Evolutionary conservation across 2,888 invertebrate genomes (phyloP), one percentile per base, ranked within the genome.

Genomic region (Cephus rjabovi): DNA sequence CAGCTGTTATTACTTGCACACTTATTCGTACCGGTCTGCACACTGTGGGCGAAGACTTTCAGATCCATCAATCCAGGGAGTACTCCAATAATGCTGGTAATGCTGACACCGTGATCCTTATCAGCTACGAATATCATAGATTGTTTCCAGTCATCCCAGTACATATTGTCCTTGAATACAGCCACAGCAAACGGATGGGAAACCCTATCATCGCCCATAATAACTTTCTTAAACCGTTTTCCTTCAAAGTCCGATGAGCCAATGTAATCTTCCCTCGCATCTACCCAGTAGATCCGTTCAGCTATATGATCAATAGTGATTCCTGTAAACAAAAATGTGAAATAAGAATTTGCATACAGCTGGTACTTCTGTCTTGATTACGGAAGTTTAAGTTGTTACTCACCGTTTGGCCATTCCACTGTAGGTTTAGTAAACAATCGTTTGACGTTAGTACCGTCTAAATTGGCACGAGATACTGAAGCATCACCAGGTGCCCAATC

Each of bases 101-200:
- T 93, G 37, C 94, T 94, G 3, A 93, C 92, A 0, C 96, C 96
- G 75, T 94, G 94, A 87, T 96, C 95, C 89, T 97, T 97, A 86
- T 97, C 96, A 0, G 96, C 96, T 9, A 95, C 93, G 87, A 96
- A 96, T 77, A 97, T 95, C 35, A 95, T 94, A 79, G 95, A 95
- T 75, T 94, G 94, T 85, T 95, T 95, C 97, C 97, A 97, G 89
- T 98, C 98, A 87, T 97, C 96, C 97, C 97, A 98, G 87, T 96
- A 97, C 93, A 98, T 94, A 84, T 94, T 94, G 86, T 96, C 95
- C 91, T 98, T 98, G 87, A 96, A 95, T 0, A 98, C 95, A 0
- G 96, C 96, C 0, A 98, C 95, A 0, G 97, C 96, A 88, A 97
- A 98, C 9, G 97, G 97, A 93, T 97, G 97, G 0, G 95, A 94